These are phyloP conservation scores for Malthinus flaveolus DNA, from an alignment of 2,888 invertebrate genomes.

Conservation along the genomic window DNA sequence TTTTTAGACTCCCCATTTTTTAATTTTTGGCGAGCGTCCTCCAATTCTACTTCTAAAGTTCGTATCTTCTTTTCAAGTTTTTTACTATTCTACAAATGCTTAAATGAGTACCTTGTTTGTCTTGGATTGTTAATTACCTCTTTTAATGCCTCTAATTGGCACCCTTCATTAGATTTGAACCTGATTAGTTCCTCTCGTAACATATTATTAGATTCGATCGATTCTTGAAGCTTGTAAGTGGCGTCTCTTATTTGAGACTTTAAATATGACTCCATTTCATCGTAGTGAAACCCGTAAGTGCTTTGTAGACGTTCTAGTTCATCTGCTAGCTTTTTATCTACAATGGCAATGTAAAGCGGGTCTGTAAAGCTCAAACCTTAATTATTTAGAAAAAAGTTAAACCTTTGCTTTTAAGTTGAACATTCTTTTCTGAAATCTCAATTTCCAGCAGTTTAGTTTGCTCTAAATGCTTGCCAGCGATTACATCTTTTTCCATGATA, in stretches of 20 bases:
- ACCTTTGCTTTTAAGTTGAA: conserved; percentile 10
- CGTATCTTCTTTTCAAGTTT: no score
- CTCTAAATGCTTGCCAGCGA: conserved; percentile 8
- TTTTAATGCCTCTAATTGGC: no score
- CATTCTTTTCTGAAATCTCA: conserved; percentile 11
- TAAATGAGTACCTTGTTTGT: no score
- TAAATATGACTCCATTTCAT: conserved; percentile 27
- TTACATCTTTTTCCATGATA: conserved; percentile 18
- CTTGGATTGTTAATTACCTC: no score
- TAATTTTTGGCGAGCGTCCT: no score
- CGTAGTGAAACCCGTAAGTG: conserved; percentile 21
- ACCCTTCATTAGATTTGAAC: no score
- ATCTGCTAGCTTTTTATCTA: conserved; percentile 25
- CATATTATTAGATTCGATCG: conserved; percentile 16
- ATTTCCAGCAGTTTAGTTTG: conserved; percentile 10
- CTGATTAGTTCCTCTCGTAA: conserved; percentile 20
- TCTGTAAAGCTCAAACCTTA: background rate
- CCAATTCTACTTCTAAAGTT: no score
- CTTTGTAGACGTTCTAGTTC: conserved; percentile 28
- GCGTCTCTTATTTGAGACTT: conserved; percentile 24
- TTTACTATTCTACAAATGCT: no score
- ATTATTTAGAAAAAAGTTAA: background rate
- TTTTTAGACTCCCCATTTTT: no score
- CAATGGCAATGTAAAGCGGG: background rate
- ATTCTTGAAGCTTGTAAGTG: conserved; percentile 30